Percentiles rank a stretch among this genome's conserved stretches.
Conservation (phyloP, 2,888 invertebrate species). For the Cremastinae sp. region DNA sequence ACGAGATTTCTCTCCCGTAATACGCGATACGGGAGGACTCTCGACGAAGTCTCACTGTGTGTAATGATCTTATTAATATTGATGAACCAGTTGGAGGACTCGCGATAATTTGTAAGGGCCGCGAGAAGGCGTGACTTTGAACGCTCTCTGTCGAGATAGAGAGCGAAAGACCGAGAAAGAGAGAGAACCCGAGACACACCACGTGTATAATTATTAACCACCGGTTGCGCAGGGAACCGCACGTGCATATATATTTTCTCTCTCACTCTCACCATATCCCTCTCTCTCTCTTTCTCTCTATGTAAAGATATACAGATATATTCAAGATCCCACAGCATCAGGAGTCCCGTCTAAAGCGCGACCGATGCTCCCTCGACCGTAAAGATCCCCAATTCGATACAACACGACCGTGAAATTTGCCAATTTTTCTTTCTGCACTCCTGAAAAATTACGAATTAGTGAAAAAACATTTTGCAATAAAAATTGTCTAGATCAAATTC, state of each 20-base stretch:
- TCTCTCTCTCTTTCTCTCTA: not conserved
- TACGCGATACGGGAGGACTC: slow-evolving; percentile 21
- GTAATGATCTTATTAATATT: slow-evolving; percentile 71
- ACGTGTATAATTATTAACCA: slow-evolving; percentile 62
- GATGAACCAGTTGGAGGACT: slow-evolving; percentile 66
- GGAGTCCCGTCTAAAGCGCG: slow-evolving; percentile 46
- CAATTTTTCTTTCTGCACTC: slow-evolving; percentile 12
- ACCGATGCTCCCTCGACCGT: slow-evolving; percentile 54
- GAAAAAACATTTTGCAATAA: no score
- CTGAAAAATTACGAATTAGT: no score
- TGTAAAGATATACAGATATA: slow-evolving; percentile 8
- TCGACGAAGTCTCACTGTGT: slow-evolving; percentile 32
- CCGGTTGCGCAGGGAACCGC: slow-evolving; percentile 58
- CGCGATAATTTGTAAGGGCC: slow-evolving; percentile 68
- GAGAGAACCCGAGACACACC: slow-evolving; percentile 26
- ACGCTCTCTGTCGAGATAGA: slow-evolving; percentile 50
- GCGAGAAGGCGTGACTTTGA: slow-evolving; percentile 61
- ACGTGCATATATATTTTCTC: slow-evolving; percentile 34
- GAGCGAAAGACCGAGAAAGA: slow-evolving; percentile 22
- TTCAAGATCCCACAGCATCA: slow-evolving; percentile 42
- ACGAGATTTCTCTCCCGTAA: slow-evolving; percentile 34
- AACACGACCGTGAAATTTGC: slow-evolving; percentile 33
- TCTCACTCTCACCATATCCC: no score
- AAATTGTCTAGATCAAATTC: no score
- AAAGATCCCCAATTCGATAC: slow-evolving; percentile 51